Base-by-base conservation (phyloP, 2,113 vertebrate species). In the Microcebus ravelobensis region DNA sequence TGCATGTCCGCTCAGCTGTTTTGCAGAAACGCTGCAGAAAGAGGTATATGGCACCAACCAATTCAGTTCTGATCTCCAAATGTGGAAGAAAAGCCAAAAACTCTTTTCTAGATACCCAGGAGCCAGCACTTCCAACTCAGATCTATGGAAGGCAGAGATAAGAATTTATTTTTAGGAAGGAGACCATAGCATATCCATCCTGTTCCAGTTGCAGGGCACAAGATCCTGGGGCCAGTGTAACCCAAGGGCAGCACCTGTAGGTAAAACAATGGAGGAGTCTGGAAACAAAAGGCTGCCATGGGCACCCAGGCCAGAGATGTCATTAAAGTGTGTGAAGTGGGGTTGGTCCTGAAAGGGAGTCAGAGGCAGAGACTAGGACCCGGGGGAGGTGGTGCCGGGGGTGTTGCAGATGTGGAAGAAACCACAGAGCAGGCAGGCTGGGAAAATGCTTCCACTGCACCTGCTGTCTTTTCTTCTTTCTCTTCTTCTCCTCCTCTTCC, bases 21-120 rank as follows among this genome's bases (percentile, higher is more conserved):
- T 83, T 81, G 31, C 59, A 85, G 87, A 95, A 91, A 84, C 70
- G 25, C 59, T 93, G 45, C 59, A 63, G 57, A 90, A 96, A 93
- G 48, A 27, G 55, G 21, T 39, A 21, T 36, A 45, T 92, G n/a
- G 7, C 9, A 23, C 71, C 23, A n/a, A 14, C 15, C 29, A 61
- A 61, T 65, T 95, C 57, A 73, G 0, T 67, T 93, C n/a, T 10
- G 20, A 65, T 91, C 39, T 76, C 57, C 17, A 61, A 23, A 13
- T 63, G 5, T 79, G 34, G 48, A 65, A 94, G 42, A 31, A 90
- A n/a, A 87, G 65, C 23, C 11, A 82, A 61, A 89, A 65, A 45
- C 10, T 65, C 17, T 45, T 86, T 55, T 20, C 39, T 63, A 34
- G 84, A 31, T 76, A 25, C 77, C 42, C 31, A 73, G 68, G 48